Conservation (phyloP, 2,113 vertebrate genomes). For the Dendrocopos noguchii region DNA sequence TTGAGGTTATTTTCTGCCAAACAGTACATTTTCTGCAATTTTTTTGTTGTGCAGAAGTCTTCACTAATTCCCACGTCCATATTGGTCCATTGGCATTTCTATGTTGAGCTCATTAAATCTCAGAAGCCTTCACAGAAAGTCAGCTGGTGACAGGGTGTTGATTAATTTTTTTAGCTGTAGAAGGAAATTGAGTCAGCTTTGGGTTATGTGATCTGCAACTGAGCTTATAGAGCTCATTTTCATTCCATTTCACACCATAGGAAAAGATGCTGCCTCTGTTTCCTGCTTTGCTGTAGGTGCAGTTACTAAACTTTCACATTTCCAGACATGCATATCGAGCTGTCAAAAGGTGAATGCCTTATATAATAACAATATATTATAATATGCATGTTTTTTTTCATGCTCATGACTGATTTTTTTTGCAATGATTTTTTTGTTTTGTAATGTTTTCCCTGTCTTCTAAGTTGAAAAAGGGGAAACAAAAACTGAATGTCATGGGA, state of each 20-base stretch:
- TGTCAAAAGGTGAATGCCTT: not conserved
- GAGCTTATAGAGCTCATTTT: not conserved
- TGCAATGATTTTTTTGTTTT: not conserved
- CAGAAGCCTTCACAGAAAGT: not conserved
- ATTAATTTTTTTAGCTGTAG: constrained; percentile 15
- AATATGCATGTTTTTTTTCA: not conserved
- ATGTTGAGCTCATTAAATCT: constrained; percentile 10
- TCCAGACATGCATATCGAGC: not conserved
- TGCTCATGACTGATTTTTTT: not conserved
- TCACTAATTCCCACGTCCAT: not conserved
- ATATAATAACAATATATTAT: no score
- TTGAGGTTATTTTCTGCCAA: not conserved
- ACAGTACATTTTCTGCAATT: not conserved
- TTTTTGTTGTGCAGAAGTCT: not conserved
- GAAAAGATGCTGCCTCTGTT: not conserved
- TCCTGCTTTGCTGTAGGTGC: not conserved
- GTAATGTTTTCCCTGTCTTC: not conserved
- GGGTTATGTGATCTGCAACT: not conserved
- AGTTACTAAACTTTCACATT: not conserved
- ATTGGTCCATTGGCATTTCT: not conserved
- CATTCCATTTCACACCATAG: not conserved
- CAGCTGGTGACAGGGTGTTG: not conserved
- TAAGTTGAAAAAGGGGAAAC: not conserved
- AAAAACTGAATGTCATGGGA: not conserved
- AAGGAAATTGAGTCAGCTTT: not conserved